A percentile compares a stretch with the other conserved stretches of the same genome.
These are phyloP conservation scores for Zaprionus taronus DNA, from an alignment of 1,140 invertebrate genomes.

Conservation along the genomic window DNA sequence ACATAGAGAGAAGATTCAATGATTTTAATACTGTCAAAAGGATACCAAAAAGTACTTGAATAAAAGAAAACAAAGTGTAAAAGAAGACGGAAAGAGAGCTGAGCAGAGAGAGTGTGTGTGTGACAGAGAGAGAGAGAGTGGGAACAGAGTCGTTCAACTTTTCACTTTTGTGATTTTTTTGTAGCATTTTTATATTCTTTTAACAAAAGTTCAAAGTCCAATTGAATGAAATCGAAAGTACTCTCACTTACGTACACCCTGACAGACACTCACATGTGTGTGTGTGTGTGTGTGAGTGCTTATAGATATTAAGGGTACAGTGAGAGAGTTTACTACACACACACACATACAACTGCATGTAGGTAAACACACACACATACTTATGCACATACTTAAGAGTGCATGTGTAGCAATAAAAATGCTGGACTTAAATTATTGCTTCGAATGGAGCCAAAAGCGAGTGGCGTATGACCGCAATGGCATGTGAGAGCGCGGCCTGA, in stretches of 20 bases:
- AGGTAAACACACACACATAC: slow-evolving; percentile 41
- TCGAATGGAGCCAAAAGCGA: slow-evolving; percentile 69
- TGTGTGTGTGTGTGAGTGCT: not conserved
- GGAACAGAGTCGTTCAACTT: slow-evolving; percentile 16
- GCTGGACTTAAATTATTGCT: slow-evolving; percentile 82
- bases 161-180: slow-evolving; percentile 65
- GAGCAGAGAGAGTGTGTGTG: not conserved
- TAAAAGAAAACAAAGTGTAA: slow-evolving; percentile 15
- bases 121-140: not conserved
- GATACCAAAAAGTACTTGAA: slow-evolving; percentile 1
- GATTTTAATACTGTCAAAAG: slow-evolving; percentile 9
- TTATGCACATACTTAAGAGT: slow-evolving; percentile 53
- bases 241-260: slow-evolving; percentile 42
- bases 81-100: slow-evolving; percentile 27
- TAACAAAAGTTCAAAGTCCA: slow-evolving; percentile 75
- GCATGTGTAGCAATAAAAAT: slow-evolving; percentile 79
- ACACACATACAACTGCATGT: slow-evolving; percentile 11
- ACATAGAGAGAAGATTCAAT: not conserved
- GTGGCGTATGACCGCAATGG: slow-evolving; percentile 62
- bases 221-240: slow-evolving; percentile 80
- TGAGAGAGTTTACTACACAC: slow-evolving; percentile 4
- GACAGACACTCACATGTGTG: slow-evolving; percentile 1
- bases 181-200: slow-evolving; percentile 73
- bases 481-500: slow-evolving; percentile 37
- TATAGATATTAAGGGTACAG: slow-evolving; percentile 7